Evolutionary conservation across 2,113 vertebrate species (phyloP).

Genomic region (Baryphthengus martii): DNA sequence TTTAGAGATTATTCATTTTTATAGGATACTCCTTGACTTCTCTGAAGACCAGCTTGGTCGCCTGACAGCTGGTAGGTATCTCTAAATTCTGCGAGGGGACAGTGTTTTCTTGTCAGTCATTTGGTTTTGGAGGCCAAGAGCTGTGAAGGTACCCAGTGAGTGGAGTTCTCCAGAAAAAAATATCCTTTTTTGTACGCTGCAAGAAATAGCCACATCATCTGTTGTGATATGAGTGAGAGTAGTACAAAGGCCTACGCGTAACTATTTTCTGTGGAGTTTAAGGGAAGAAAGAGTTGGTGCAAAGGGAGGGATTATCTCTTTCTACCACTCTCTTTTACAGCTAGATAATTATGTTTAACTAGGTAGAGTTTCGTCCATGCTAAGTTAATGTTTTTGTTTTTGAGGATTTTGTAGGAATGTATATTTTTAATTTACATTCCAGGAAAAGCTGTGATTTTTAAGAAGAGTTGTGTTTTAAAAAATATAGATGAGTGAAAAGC

Average conservation of each 20-base stretch:
- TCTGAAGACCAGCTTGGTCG: neutral
- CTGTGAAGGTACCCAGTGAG: neutral
- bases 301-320: neutral
- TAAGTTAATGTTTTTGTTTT: neutral
- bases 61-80: neutral
- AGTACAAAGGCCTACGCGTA: neutral
- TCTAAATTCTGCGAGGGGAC: neutral
- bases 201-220: neutral
- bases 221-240: neutral
- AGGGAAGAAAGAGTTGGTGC: neutral
- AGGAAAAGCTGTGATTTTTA: neutral
- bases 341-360: neutral
- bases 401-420: neutral
- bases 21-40: neutral
- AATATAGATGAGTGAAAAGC: neutral
- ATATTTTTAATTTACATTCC: neutral
- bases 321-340: neutral
- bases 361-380: neutral
- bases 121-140: neutral
- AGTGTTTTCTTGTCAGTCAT: neutral
- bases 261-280: neutral
- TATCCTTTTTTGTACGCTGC: rapidly evolving
- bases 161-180: neutral
- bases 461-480: neutral
- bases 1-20: neutral